Percentiles rank a stretch among this genome's conserved stretches.
Evolutionary conservation across 2,888 invertebrate genomes (phyloP).

Genomic region (Standfussiana lucernea): DNA sequence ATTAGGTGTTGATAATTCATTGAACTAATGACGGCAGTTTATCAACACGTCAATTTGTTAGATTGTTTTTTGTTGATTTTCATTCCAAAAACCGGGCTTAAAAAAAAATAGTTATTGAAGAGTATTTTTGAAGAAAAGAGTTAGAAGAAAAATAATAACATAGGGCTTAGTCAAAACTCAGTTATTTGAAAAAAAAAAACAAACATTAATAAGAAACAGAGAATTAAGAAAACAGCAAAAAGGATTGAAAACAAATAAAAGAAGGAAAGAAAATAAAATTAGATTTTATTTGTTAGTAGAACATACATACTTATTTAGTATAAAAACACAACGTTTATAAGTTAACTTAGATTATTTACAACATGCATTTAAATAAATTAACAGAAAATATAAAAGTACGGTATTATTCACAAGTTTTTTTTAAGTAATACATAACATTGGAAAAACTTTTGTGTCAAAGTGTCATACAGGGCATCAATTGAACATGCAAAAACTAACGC

Average conservation of each 20-base stretch:
- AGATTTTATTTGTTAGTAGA: slow-evolving; percentile 51
- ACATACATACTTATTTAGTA: slow-evolving; percentile 15
- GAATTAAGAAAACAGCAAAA: slow-evolving; percentile 1
- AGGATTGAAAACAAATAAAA: slow-evolving; percentile 45
- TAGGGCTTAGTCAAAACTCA: background rate
- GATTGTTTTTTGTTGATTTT: background rate
- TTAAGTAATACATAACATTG: background rate
- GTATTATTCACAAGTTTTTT: background rate
- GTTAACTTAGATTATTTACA: slow-evolving; percentile 19
- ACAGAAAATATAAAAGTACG: background rate
- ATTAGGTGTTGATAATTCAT: background rate
- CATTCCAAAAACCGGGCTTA: background rate
- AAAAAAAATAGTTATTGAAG: background rate
- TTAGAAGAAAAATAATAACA: background rate
- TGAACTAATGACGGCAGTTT: background rate
- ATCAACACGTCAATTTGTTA: background rate
- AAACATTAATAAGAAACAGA: background rate
- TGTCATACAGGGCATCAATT: background rate
- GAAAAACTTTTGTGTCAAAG: background rate
- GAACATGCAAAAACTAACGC: background rate
- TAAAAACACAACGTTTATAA: slow-evolving; percentile 9
- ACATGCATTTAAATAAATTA: slow-evolving; percentile 29
- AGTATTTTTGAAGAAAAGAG: background rate
- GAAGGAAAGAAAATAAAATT: slow-evolving; percentile 4
- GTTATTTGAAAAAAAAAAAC: background rate